phyloP scores from a whole-genome alignment of 2,113 vertebrate genomes.

The Cynoglossus semilaevis region DNA sequence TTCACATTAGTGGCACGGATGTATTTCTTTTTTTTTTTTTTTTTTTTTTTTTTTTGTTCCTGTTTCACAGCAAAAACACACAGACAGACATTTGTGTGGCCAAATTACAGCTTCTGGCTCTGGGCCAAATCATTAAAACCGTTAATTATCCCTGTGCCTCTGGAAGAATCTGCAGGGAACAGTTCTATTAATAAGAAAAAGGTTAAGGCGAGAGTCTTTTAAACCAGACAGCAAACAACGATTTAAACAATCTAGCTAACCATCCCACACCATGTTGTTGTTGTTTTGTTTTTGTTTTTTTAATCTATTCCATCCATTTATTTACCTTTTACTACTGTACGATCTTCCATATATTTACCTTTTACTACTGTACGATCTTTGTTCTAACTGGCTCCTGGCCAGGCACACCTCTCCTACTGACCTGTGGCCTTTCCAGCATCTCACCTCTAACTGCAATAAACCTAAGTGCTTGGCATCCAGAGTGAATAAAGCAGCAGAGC shows the following conservation, averaged over 20 bases:
- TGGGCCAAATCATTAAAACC: conserved; percentile 26
- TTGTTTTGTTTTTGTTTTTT: too few relatives aligned
- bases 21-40: too few relatives aligned
- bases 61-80: background rate
- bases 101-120: background rate
- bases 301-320: too few relatives aligned
- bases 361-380: too few relatives aligned
- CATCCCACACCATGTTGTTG: too few relatives aligned
- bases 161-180: background rate
- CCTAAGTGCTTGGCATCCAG: conserved; percentile 39
- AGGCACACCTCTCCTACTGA: background rate
- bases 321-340: too few relatives aligned
- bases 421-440: background rate
- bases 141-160: conserved; percentile 18
- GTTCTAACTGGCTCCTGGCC: too few relatives aligned
- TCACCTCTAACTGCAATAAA: conserved; percentile 32
- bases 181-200: conserved; percentile 2
- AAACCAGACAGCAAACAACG: background rate
- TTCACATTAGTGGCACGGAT: too few relatives aligned
- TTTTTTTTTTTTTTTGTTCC: too few relatives aligned
- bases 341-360: too few relatives aligned
- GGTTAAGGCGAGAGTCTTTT: conserved; percentile 5
- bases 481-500: conserved; percentile 42
- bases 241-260: background rate
- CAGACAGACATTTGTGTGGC: background rate